A percentile compares a stretch with the other conserved stretches of the same genome.
phyloP scores from a whole-genome alignment of 2,888 invertebrate genomes.

The Synanthedon formicaeformis region DNA sequence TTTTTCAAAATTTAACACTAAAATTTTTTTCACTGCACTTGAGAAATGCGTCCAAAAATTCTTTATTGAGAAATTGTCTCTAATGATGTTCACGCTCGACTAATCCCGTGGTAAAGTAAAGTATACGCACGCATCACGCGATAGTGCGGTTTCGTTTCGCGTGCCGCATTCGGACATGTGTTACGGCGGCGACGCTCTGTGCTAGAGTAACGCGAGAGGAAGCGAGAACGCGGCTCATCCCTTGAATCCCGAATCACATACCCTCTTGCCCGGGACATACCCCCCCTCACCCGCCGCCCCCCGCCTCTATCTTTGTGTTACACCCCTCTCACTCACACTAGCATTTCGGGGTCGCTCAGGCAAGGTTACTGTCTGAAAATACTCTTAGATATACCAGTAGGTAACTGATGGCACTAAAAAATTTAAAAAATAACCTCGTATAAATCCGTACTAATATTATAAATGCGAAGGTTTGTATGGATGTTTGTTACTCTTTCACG shows the following conservation, averaged over 20 bases:
- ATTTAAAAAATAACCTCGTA: too few relatives aligned
- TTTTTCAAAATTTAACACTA: too few relatives aligned
- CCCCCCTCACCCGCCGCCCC: conserved; percentile 41
- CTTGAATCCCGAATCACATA: conserved; percentile 68
- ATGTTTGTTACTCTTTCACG: too few relatives aligned
- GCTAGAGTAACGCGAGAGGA: conserved; percentile 64
- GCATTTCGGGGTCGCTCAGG: conserved; percentile 36
- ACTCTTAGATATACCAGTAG: conserved; percentile 12
- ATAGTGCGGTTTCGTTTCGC: conserved; percentile 9
- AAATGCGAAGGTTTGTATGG: too few relatives aligned
- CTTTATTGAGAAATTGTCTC: conserved; percentile 7
- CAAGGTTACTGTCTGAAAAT: conserved; percentile 53
- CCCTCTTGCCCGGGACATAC: conserved; percentile 48
- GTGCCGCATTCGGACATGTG: conserved; percentile 28
- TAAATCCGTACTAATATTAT: too few relatives aligned
- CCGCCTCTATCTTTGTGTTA: conserved; percentile 42
- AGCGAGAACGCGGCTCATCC: conserved; percentile 69
- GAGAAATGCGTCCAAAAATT: conserved; percentile 8
- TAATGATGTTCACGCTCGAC: conserved; percentile 21
- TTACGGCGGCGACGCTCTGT: conserved; percentile 56
- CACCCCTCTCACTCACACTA: conserved; percentile 62
- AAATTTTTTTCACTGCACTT: background rate
- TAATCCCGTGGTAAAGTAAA: conserved; percentile 11
- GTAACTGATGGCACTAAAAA: too few relatives aligned
- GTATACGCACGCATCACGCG: conserved; percentile 10